Evolutionary conservation across 2,888 invertebrate species (phyloP).

Genomic region (Drosophila diplacantha): DNA sequence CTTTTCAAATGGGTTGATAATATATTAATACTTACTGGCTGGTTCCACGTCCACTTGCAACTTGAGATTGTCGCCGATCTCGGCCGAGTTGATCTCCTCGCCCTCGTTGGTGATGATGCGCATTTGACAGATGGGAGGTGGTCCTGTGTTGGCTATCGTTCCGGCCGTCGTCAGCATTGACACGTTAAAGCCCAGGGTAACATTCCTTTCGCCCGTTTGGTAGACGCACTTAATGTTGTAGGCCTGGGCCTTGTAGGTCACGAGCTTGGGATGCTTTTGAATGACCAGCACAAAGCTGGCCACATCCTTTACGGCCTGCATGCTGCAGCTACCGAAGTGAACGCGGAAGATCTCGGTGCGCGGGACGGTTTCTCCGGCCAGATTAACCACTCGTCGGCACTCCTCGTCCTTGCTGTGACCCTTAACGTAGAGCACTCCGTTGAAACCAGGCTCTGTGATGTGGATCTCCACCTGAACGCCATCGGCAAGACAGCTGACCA

Average conservation of each 20-base stretch:
- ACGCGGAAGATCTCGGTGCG: constrained; percentile 90
- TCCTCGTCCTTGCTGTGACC: constrained; percentile 96
- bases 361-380: constrained; percentile 83
- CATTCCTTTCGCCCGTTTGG: constrained; percentile 94
- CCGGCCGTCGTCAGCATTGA: constrained; percentile 97
- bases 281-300: constrained; percentile 96
- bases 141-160: constrained; percentile 96
- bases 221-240: constrained; percentile 98
- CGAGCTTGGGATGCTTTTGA: constrained; percentile 96
- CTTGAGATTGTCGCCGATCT: constrained; percentile 93
- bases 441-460: constrained; percentile 85
- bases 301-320: constrained; percentile 93
- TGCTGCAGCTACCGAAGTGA: constrained; percentile 92
- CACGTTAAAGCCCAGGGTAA: constrained; percentile 94
- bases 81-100: constrained; percentile 92
- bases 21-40: constrained; percentile 79
- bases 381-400: constrained; percentile 88
- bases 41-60: constrained; percentile 91
- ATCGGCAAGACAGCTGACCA: constrained; percentile 92
- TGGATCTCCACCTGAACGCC: constrained; percentile 92
- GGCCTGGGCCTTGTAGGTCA: constrained; percentile 96
- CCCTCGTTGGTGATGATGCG: constrained; percentile 91
- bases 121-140: constrained; percentile 95
- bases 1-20: background rate
- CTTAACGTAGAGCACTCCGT: constrained; percentile 94